Evolutionary conservation across 2,888 invertebrate species (phyloP), one percentile per base, ranked within the genome.

Genomic region (Cristatella mucedo): DNA sequence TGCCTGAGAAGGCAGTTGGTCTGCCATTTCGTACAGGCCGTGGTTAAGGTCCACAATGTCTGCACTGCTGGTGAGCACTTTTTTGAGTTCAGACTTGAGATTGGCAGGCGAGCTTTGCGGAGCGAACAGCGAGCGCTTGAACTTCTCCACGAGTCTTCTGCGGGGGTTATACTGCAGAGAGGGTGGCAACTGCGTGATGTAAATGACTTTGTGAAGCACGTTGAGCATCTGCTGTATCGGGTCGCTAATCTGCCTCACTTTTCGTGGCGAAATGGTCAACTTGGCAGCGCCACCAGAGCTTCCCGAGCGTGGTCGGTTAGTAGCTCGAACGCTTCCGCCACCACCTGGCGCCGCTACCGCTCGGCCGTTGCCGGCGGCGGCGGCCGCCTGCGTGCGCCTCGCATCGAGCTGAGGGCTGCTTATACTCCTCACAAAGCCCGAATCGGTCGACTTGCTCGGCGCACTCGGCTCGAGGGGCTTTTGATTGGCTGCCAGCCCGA

Each of bases 171-270:
- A 58, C 40, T 52, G 49, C 24, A 62, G 43, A 2, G 60, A 59
- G 2, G 63, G 63, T 2, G 64, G 64, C 29, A 63, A 50, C 57
- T 61, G 57, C 22, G 55, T 51, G 33, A 59, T 58, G 49, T 54
- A 63, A 42, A 63, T 55, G 24, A 65, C 56, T 42, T 64, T 64
- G 47, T 65, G 65, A 5, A 65, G 50, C 31, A 56, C 57, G 41
- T 60, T 54, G 30, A 65, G 47, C 52, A 64, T 56, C 51, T 59
- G 59, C 6, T 57, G 53, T 21, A 63, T 60, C 2, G 65, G 65
- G 47, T 65, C 65, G 43, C 50, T 57, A 48, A 64, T 60, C 46
- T 60, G 58, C 13, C 63, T 51, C 13, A 65, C 54, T 37, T 55
- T 51, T 21, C 55, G 47, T 16, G 57, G 59, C 6, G 62, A 61